Evolutionary conservation across 2,888 invertebrate genomes (phyloP).

Genomic region (Lydus trimaculatus): DNA sequence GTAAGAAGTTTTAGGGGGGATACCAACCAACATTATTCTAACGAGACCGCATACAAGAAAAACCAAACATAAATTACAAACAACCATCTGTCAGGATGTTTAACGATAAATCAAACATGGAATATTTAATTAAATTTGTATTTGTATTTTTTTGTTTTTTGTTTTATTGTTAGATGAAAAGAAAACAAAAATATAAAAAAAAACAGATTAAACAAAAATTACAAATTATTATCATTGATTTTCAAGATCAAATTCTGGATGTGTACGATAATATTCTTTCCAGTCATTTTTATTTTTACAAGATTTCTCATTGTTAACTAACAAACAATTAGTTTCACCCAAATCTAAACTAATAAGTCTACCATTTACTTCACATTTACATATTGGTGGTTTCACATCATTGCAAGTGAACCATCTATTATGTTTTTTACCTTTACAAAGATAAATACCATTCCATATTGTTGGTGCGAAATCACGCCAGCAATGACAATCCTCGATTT

Average conservation of each 20-base stretch:
- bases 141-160: background rate
- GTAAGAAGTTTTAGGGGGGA: slow-evolving; percentile 9
- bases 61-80: slow-evolving; percentile 13
- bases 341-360: slow-evolving; percentile 18
- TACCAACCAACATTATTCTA: slow-evolving; percentile 5
- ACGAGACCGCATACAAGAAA: slow-evolving; percentile 9
- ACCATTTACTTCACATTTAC: slow-evolving; percentile 24
- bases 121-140: background rate
- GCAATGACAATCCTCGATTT: slow-evolving; percentile 24
- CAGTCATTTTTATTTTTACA: slow-evolving; percentile 23
- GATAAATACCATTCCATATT: slow-evolving; percentile 10
- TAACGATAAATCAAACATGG: background rate
- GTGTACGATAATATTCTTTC: slow-evolving; percentile 20
- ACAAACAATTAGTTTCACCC: slow-evolving; percentile 27
- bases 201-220: no score
- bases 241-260: slow-evolving; percentile 17
- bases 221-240: slow-evolving; percentile 11
- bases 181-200: no score
- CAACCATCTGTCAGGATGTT: background rate
- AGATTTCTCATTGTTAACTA: slow-evolving; percentile 16
- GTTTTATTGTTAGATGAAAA: no score
- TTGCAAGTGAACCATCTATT: slow-evolving; percentile 24
- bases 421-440: slow-evolving; percentile 26
- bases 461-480: slow-evolving; percentile 25
- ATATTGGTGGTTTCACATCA: slow-evolving; percentile 31